Percentiles rank a stretch among this genome's conserved stretches.
phyloP scores from a whole-genome alignment of 2,797 vertebrate species.

The Poecile montanus region DNA sequence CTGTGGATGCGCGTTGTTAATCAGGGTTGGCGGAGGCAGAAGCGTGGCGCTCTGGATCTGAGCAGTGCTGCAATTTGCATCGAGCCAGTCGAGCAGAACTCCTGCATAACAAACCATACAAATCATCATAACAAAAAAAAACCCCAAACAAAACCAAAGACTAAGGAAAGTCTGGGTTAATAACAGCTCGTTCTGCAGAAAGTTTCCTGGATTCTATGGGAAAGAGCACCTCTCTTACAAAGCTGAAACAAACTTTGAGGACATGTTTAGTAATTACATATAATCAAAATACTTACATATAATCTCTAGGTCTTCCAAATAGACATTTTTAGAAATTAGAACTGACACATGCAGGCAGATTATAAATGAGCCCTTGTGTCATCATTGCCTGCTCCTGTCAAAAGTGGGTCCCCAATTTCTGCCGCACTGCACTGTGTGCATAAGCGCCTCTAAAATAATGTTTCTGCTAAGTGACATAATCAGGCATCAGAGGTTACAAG shows the following conservation, averaged over 20 bases:
- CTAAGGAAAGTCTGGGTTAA: background rate
- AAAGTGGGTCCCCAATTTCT: background rate
- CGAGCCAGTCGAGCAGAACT: background rate
- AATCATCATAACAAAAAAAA: background rate
- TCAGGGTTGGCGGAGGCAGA: constrained; percentile 24
- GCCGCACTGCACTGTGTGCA: background rate
- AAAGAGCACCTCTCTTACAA: background rate
- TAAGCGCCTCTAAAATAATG: background rate
- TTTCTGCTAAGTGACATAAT: background rate
- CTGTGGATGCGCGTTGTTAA: constrained; percentile 22
- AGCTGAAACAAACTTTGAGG: background rate
- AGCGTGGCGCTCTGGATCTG: background rate
- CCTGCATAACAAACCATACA: constrained; percentile 27
- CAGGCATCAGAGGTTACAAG: background rate
- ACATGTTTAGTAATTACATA: background rate
- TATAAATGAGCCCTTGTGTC: background rate
- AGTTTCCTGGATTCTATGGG: background rate
- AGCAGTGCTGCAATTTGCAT: background rate
- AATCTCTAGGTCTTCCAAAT: background rate
- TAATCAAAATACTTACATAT: background rate
- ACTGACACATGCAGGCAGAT: background rate
- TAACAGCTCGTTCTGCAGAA: background rate
- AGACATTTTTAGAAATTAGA: background rate
- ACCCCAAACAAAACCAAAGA: background rate
- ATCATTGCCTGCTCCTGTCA: background rate